Conservation (phyloP, 2,797 vertebrate species). For the Cuniculus paca region DNA sequence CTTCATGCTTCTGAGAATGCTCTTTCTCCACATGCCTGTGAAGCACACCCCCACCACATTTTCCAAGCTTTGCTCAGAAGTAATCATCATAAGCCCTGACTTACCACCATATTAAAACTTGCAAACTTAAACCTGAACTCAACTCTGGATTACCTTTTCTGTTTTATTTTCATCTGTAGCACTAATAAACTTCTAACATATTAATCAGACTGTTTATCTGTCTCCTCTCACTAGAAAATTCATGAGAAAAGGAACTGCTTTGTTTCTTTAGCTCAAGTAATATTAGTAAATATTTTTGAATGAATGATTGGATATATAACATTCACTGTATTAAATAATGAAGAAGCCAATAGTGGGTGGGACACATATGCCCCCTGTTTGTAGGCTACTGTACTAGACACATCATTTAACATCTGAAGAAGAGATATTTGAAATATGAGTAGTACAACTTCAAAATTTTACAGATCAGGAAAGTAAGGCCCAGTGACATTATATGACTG, state of each 20-base stretch:
- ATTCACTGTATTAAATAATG: not conserved
- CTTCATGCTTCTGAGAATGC: not conserved
- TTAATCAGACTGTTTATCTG: not conserved
- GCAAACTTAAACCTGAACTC: not conserved
- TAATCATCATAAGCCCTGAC: not conserved
- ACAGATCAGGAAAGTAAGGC: not conserved
- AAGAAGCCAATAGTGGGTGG: not conserved
- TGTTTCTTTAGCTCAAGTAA: not conserved
- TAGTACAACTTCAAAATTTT: not conserved
- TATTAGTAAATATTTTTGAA: not conserved
- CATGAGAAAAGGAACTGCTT: not conserved
- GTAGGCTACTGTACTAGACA: not conserved
- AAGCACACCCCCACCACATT: not conserved
- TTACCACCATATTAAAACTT: not conserved
- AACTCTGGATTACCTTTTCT: not conserved
- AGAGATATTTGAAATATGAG: not conserved
- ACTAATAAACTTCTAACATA: not conserved
- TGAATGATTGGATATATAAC: not conserved
- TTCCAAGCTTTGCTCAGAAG: not conserved
- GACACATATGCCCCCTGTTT: not conserved
- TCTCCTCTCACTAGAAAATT: not conserved
- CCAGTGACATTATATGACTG: not conserved
- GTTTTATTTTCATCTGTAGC: not conserved
- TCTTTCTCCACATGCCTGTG: not conserved
- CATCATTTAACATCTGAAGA: not conserved